A percentile compares a stretch with the other conserved stretches of the same genome.
Conservation (phyloP, 2,113 vertebrate genomes). For the Zootoca vivipara region DNA sequence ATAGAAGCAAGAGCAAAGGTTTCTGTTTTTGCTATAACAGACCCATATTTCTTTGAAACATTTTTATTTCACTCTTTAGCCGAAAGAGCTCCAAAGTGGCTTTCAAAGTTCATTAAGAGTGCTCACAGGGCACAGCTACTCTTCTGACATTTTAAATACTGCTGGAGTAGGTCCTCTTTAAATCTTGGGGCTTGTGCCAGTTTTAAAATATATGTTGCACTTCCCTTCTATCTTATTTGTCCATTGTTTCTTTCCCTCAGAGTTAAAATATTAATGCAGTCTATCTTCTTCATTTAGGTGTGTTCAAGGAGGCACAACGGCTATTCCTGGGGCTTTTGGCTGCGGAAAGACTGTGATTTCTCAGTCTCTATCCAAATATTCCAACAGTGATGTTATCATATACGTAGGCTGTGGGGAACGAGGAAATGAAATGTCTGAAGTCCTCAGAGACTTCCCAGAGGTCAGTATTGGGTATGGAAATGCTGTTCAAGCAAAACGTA, state of each 20-base stretch:
- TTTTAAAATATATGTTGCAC: background rate
- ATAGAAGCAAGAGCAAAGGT: background rate
- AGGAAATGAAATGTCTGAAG: constrained; percentile 99
- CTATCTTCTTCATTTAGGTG: constrained; percentile 78
- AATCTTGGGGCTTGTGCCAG: background rate
- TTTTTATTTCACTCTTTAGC: background rate
- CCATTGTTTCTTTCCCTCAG: background rate
- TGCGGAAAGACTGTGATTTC: constrained; percentile 99
- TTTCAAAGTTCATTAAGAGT: background rate
- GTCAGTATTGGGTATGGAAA: constrained; percentile 73
- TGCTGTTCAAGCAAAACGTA: background rate
- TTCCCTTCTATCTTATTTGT: background rate
- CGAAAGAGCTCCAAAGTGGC: too few species aligned
- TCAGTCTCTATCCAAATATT: constrained; percentile 97
- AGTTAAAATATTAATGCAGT: constrained; percentile 34
- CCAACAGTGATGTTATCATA: constrained; percentile 97
- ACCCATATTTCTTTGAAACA: background rate
- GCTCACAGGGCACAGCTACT: background rate
- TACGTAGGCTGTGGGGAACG: constrained; percentile 97
- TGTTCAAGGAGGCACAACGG: constrained; percentile 98
- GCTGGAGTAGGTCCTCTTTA: background rate
- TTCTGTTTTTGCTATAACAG: background rate
- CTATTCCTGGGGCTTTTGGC: constrained; percentile 96
- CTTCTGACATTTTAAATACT: background rate
- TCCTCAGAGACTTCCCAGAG: constrained; percentile 97